phyloP scores from a whole-genome alignment of 1,140 invertebrate genomes.

The Pseudobourletiella spinata region DNA sequence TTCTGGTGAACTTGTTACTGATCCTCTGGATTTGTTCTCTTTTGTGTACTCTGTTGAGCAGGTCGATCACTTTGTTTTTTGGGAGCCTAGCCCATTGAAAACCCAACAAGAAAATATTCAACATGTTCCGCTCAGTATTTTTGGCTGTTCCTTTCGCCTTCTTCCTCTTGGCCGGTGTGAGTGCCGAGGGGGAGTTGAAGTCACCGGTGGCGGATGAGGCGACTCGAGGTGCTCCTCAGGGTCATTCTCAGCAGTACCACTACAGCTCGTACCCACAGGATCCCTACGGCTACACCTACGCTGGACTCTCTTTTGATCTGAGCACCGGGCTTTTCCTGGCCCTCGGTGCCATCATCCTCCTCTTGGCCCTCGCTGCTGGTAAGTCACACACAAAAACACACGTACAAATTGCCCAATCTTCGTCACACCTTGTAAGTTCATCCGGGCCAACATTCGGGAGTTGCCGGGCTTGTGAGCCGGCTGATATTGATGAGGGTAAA shows the following conservation, averaged over 20 bases:
- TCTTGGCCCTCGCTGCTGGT: constrained; percentile 36
- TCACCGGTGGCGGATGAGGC: constrained; percentile 27
- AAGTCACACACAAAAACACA: constrained; percentile 10
- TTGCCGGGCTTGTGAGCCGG: too few relatives aligned
- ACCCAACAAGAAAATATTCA: constrained; percentile 7
- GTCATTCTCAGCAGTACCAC: constrained; percentile 35
- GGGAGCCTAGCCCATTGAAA: background rate
- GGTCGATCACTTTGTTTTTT: constrained; percentile 9
- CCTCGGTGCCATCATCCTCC: constrained; percentile 37
- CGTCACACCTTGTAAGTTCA: too few relatives aligned
- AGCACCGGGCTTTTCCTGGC: constrained; percentile 36
- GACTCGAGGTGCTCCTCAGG: constrained; percentile 23
- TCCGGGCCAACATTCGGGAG: too few relatives aligned
- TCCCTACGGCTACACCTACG: constrained; percentile 37
- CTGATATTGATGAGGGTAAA: too few relatives aligned
- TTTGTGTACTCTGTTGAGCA: background rate
- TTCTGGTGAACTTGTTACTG: background rate
- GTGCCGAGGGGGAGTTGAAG: constrained; percentile 26
- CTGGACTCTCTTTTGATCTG: constrained; percentile 35
- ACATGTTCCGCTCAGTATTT: constrained; percentile 33
- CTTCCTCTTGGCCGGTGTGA: constrained; percentile 33
- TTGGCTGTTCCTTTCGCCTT: constrained; percentile 34
- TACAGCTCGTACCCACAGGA: constrained; percentile 36
- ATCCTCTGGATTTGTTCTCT: background rate
- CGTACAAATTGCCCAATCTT: too few relatives aligned